A percentile compares a stretch with the other conserved stretches of the same genome.
phyloP scores from a whole-genome alignment of 1,140 invertebrate genomes.

The Heliconius congener region DNA sequence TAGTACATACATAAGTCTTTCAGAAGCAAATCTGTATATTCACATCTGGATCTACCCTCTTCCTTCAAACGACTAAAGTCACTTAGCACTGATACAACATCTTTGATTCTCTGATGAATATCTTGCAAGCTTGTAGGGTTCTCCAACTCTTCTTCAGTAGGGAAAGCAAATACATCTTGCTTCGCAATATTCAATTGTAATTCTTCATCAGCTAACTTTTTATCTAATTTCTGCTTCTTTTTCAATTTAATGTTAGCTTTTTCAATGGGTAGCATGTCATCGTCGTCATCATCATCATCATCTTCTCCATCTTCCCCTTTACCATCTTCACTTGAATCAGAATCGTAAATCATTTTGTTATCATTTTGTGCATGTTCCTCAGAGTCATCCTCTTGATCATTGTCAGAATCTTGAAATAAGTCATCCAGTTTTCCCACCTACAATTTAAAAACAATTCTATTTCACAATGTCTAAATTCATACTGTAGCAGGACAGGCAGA shows the following conservation, averaged over 20 bases:
- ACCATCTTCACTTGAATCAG: slow-evolving; percentile 78
- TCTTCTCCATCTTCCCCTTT: slow-evolving; percentile 57
- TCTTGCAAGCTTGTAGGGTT: slow-evolving; percentile 90
- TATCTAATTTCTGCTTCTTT: slow-evolving; percentile 86
- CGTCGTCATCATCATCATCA: slow-evolving; percentile 79
- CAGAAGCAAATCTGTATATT: slow-evolving; percentile 91
- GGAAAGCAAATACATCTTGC: slow-evolving; percentile 89
- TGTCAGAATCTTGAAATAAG: slow-evolving; percentile 73
- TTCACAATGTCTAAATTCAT: neutral
- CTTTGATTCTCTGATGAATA: slow-evolving; percentile 94
- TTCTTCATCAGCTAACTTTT: slow-evolving; percentile 90
- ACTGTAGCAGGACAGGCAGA: neutral
- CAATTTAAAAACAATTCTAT: slow-evolving; percentile 38
- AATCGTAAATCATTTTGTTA: slow-evolving; percentile 64
- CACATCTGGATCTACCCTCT: slow-evolving; percentile 87
- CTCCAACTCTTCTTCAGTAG: slow-evolving; percentile 86
- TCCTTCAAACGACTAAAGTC: slow-evolving; percentile 94
- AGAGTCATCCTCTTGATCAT: slow-evolving; percentile 65
- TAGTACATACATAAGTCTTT: slow-evolving; percentile 97
- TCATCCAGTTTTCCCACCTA: slow-evolving; percentile 78
- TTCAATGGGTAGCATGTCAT: slow-evolving; percentile 92
- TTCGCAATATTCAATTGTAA: slow-evolving; percentile 88
- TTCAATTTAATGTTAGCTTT: slow-evolving; percentile 91
- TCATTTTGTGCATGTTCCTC: slow-evolving; percentile 61
- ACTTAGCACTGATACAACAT: slow-evolving; percentile 92